Base-by-base conservation (phyloP, 2,113 vertebrate species). In the Larimichthys crocea region DNA sequence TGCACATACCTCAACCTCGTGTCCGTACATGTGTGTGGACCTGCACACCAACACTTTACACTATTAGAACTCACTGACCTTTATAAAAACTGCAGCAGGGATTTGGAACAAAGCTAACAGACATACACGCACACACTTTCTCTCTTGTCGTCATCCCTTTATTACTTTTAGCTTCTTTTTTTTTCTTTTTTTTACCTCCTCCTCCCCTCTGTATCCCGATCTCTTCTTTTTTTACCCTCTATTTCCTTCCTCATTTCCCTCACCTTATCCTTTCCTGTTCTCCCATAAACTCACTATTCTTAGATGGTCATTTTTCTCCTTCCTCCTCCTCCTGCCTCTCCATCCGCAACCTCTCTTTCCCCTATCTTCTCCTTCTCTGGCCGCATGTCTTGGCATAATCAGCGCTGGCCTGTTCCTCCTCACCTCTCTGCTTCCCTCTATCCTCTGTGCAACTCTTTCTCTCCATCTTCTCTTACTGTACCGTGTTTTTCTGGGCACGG, bases 181-280 rank as follows among this genome's bases (percentile, higher is more conserved):
- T 66, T 66, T 49, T 6, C 6, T 7, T 40, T 40, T 40, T 40
- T 8, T 52, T 44, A 29, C 62, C 59, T 22, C 40, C 56, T 44
- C 60, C 74, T 55, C 44, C 56, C 31, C 48, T 74, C 60, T 79
- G 26, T 59, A 52, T 63, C 61, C 11, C 3, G 0, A 44, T 59
- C 55, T 68, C 64, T 44, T 44, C 31, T 68, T 85, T 81, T 85
- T 82, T 74, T 74, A 52, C 22, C 63, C 61, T 79, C 83, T 26
- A 88, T 90, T 91, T 92, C 86, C 89, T 84, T 63, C 63, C 88
- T 89, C 83, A 90, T 89, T 88, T 89, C 83, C 88, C 74, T 63
- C 61, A 50, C 44, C 77, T 10, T 52, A 76, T 86, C 72, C 62
- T 73, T 75, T 82, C 84, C 69, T 76, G 79, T 69, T 82, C 67